These are phyloP conservation scores for Eupithecia vulgata DNA, from an alignment of 2,888 invertebrate genomes.

Conservation along the genomic window DNA sequence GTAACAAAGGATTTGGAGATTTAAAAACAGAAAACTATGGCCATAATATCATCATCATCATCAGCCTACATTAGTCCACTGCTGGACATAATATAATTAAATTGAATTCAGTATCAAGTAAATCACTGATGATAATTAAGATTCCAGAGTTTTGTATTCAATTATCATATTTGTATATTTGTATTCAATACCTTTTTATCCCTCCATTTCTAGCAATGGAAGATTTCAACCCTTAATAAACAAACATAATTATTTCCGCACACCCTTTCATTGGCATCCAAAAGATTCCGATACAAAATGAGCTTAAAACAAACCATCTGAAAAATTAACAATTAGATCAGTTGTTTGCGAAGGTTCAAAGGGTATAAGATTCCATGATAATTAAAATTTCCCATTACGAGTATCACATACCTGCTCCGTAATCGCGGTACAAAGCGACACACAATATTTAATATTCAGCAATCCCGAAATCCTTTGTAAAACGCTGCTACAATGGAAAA, in stretches of 20 bases:
- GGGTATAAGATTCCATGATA: conserved; percentile 48
- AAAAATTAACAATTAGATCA: conserved; percentile 44
- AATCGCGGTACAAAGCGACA: conserved; percentile 78
- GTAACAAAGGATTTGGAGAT: conserved; percentile 55
- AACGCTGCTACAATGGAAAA: conserved; percentile 79
- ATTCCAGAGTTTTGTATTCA: too few species aligned
- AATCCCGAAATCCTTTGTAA: conserved; percentile 82
- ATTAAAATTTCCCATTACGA: conserved; percentile 64
- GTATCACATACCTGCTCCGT: conserved; percentile 64
- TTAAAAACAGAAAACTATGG: neutral
- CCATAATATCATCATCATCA: too few species aligned
- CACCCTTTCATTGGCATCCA: conserved; percentile 23
- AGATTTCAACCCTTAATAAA: conserved; percentile 11
- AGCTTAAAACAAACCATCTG: conserved; percentile 35
- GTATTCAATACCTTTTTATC: neutral
- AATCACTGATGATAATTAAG: too few species aligned
- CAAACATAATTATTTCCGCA: conserved; percentile 24
- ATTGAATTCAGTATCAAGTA: neutral
- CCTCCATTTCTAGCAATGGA: neutral
- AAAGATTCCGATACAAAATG: conserved; percentile 31
- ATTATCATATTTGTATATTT: neutral
- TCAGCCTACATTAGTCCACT: too few species aligned
- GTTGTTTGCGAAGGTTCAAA: conserved; percentile 42
- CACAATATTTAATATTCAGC: conserved; percentile 81
- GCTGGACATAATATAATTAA: neutral